Base-by-base conservation (phyloP, 2,797 vertebrate genomes). In the Steatocranus sp. region DNA sequence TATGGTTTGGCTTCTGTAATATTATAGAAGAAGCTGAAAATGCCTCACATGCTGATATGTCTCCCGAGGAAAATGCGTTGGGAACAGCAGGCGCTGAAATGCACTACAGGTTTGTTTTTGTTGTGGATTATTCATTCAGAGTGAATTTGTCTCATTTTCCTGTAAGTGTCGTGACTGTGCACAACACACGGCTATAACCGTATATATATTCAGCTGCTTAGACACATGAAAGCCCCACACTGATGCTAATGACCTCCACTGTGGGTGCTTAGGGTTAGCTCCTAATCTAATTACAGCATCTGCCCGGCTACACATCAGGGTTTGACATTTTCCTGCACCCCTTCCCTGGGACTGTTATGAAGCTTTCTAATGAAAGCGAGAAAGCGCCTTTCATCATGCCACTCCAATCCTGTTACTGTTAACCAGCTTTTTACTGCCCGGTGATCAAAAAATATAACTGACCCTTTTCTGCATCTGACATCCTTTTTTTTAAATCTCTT, bases 221-320 rank as follows among this genome's bases (percentile, higher is more conserved):
- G 70, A 83, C 77, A 78, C 85, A 76, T n/a, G 83, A 80, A 76
- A 49, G 82, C 89, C 83, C 43, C 0, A 84, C 49, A n/a, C 54
- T 41, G 61, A 85, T 66, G 81, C 68, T 38, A 43, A 75, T 88
- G 92, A 92, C 91, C 88, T 91, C 80, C 36, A 58, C 81, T 73
- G 79, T 80, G 73, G 76, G 70, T 56, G 83, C 80, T 88, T 25
- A 51, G 82, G 79, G 83, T 91, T 83, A 56, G 32, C 41, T 81
- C 18, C 80, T 90, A 85, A 92, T 93, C 77, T 89, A 75, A 92
- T 92, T 91, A 89, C 76, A 88, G 79, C 82, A 84, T 86, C 79
- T 89, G 86, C 87, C 53, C 11, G 25, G 82, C 54, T 90, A 83
- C 82, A 86, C 85, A 82, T 68, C 25, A 3, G 32, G 49, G 79